Base-by-base conservation (phyloP, 1,140 invertebrate genomes). In the Zaprionus camerounensis region DNA sequence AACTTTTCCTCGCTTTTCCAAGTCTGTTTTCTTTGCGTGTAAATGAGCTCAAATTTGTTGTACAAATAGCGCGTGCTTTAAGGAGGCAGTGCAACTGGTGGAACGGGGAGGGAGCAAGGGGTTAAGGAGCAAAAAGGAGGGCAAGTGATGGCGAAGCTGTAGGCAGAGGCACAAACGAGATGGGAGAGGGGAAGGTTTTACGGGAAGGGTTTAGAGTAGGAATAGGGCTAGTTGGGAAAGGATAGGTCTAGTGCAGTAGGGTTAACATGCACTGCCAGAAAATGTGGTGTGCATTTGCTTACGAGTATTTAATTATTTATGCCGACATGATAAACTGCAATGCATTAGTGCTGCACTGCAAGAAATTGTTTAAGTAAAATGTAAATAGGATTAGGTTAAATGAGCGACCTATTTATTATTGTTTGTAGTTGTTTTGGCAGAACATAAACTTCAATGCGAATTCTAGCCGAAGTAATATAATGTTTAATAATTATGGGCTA, bases 41-140 rank as follows among this genome's bases (percentile, higher is more conserved):
- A 90, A 88, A 88, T 90, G 85, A 88, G 84, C 78, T 90, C 44
- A 80, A 88, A 84, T 87, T 90, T 88, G 82, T 70, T 86, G 75
- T 69, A 64, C 81, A 84, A 87, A 88, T 78, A 88, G 76, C 67
- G 61, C 70, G 57, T 71, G 57, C 70, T 70, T 56, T 49, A 36
- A 62, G 57, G 22, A 46, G n/a, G 57, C 12, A 13, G 3, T 20
- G 17, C n/a, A 22, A 9, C n/a, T 17, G 1, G 0, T 3, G 9
- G 6, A 2, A 44, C 22, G 15, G 22, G 3, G 2, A 9, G 4
- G 28, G 22, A 5, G 49, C 24, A 28, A n/a, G 9, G 53, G 20
- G 20, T 13, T 22, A 24, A 12, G 20, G 20, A 11, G 46, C 3
- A 22, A 49, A 55, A 71, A 41, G 24, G 28, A 36, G 7, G 41